Conservation (phyloP, 2,113 vertebrate species). For the Heptranchias perlo region DNA sequence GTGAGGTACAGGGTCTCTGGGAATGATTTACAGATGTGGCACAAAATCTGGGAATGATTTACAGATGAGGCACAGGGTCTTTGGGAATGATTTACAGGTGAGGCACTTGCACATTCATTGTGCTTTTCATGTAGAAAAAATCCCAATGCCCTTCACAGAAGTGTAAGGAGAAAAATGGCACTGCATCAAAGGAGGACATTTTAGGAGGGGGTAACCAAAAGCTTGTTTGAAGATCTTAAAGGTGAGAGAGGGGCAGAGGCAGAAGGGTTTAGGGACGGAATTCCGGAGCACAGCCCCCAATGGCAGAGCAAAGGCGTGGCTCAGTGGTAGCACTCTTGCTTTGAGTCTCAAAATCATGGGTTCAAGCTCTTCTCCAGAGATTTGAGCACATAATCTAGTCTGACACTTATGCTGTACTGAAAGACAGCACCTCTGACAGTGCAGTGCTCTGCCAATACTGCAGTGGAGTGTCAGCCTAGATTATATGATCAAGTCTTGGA, state of each 20-base stretch:
- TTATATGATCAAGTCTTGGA: not conserved
- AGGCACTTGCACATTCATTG: not conserved
- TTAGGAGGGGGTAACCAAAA: not conserved
- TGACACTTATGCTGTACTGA: not conserved
- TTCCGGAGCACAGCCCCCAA: not conserved
- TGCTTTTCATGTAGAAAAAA: not conserved
- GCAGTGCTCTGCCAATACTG: no score
- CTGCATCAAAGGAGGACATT: not conserved
- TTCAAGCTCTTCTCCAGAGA: not conserved
- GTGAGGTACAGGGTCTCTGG: slow-evolving; percentile 54
- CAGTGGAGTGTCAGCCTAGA: not conserved
- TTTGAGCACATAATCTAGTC: not conserved
- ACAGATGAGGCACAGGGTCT: not conserved
- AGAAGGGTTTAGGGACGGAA: not conserved
- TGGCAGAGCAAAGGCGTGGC: not conserved
- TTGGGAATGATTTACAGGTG: not conserved
- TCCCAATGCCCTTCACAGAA: not conserved
- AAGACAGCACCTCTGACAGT: not conserved
- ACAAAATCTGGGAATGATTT: not conserved
- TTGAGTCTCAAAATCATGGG: not conserved
- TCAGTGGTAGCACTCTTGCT: not conserved
- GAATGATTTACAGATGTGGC: not conserved
- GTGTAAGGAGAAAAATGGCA: not conserved
- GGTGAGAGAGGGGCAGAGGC: no score
- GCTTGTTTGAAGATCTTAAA: not conserved